These are phyloP conservation scores for Caenorhabditis drosophilae DNA, from an alignment of 2,888 invertebrate species.

Conservation along the genomic window DNA sequence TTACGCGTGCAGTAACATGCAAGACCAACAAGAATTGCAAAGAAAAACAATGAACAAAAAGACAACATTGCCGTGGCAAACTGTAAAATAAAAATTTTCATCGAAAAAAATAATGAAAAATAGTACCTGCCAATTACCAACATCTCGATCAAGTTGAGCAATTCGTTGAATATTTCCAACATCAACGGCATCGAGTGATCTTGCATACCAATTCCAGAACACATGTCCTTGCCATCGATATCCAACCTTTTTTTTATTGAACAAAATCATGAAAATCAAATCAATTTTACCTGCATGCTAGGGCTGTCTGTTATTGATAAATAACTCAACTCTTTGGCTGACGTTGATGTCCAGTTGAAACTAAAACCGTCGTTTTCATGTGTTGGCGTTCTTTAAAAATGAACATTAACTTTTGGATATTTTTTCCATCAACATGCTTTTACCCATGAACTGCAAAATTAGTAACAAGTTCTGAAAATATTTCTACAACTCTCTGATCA, in stretches of 20 bases:
- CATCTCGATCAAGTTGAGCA: slow-evolving; percentile 62
- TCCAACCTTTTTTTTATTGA: slow-evolving; percentile 40
- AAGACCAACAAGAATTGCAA: slow-evolving; percentile 69
- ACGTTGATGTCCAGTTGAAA: slow-evolving; percentile 67
- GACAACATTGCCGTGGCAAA: slow-evolving; percentile 69
- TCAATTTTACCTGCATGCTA: slow-evolving; percentile 52
- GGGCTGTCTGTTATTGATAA: slow-evolving; percentile 68
- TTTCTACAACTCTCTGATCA: slow-evolving; percentile 68
- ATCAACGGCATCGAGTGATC: slow-evolving; percentile 67
- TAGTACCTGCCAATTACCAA: slow-evolving; percentile 69
- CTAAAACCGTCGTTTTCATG: slow-evolving; percentile 61
- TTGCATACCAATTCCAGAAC: slow-evolving; percentile 69
- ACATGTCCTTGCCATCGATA: slow-evolving; percentile 68
- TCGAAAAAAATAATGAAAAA: no score
- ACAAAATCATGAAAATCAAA: neutral
- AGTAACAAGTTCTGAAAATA: slow-evolving; percentile 67
- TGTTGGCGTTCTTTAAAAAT: slow-evolving; percentile 62
- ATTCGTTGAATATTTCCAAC: slow-evolving; percentile 67
- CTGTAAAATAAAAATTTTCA: no score
- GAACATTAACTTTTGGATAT: neutral
- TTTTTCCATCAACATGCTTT: neutral
- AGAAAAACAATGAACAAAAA: slow-evolving; percentile 69
- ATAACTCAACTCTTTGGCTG: slow-evolving; percentile 59
- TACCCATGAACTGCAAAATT: slow-evolving; percentile 66
- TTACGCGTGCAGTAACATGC: slow-evolving; percentile 69